Evolutionary conservation across 1,140 invertebrate genomes (phyloP).

Genomic region (Drosophila subpulchrella): DNA sequence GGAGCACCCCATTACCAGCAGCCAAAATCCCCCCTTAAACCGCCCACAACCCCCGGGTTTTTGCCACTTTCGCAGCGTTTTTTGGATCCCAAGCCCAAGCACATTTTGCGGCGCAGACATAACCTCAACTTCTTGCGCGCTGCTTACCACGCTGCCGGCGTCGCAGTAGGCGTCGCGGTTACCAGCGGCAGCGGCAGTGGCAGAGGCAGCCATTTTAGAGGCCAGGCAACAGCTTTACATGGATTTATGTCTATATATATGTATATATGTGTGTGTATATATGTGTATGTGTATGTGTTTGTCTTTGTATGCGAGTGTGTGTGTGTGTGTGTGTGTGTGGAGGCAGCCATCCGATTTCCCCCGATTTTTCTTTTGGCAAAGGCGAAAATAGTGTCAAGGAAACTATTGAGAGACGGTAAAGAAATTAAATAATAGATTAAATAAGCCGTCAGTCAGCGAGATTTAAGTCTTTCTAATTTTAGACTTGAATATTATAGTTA

Average conservation of each 20-base stretch:
- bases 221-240: conserved; percentile 78
- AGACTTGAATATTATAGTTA: not conserved
- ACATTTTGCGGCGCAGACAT: conserved; percentile 80
- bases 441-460: conserved; percentile 16
- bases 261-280: not conserved
- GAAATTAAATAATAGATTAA: conserved; percentile 35
- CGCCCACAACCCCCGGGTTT: not conserved
- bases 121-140: conserved; percentile 82
- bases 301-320: not conserved
- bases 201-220: conserved; percentile 75
- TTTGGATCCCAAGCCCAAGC: conserved; percentile 63
- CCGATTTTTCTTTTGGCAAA: conserved; percentile 37
- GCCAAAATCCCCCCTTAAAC: not conserved
- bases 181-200: conserved; percentile 43
- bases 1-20: conserved; percentile 1
- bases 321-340: conserved; percentile 15
- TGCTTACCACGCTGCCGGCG: conserved; percentile 78
- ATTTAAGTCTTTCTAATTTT: not conserved
- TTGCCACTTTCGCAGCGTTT: conserved; percentile 8
- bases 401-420: conserved; percentile 32
- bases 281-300: not conserved
- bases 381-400: conserved; percentile 63
- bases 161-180: conserved; percentile 41
- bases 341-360: conserved; percentile 28
- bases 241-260: conserved; percentile 66